Base-by-base conservation (phyloP, 1,140 invertebrate genomes). In the Sesamia nonagrioides region DNA sequence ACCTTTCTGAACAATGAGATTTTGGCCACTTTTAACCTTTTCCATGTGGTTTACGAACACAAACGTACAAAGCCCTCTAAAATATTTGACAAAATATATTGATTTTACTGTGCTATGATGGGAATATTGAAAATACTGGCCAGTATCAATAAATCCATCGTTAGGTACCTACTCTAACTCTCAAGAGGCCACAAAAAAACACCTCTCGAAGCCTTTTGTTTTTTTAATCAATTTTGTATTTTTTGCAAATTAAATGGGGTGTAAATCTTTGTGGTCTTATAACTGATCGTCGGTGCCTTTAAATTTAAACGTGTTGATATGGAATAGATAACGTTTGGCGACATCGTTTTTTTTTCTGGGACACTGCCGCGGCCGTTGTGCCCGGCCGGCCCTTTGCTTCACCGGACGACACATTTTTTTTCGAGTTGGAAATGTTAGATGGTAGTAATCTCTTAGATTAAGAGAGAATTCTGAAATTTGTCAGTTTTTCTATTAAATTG, bases 261-360 rank as follows among this genome's bases (percentile, higher is more conserved):
- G 89, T 91, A 91, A 91, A 89, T 87, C 84, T 61, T 84, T 78
- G 58, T 79, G 79, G 80, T 58, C 72, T 80, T 79, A 85, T 74
- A 80, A 73, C 37, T 45, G 77, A 77, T 78, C 78, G 69, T 77
- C 83, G 83, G 87, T 61, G 40, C 66, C 81, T 80, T 86, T 89
- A 82, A 75, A 86, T 82, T 82, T 82, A 71, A 79, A 77, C 66
- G 54, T 78, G 84, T 87, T 71, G 81, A 83, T 83, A 77, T 71
- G 48, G 21, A 35, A 45, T 17, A 83, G 87, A 90, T 89, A 89
- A 82, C 18, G 45, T 84, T 86, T 86, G 85, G 86, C 84, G 89
- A 88, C 84, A 84, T 83, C 85, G 83, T 82, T 84, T 69, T 71
- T 35, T 56, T 56, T 42, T 18, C 17, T n/a, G 4, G 11, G n/a